Base-by-base conservation (phyloP, 64 coral and sea anemone species). In the Exaiptasia diaphana region DNA sequence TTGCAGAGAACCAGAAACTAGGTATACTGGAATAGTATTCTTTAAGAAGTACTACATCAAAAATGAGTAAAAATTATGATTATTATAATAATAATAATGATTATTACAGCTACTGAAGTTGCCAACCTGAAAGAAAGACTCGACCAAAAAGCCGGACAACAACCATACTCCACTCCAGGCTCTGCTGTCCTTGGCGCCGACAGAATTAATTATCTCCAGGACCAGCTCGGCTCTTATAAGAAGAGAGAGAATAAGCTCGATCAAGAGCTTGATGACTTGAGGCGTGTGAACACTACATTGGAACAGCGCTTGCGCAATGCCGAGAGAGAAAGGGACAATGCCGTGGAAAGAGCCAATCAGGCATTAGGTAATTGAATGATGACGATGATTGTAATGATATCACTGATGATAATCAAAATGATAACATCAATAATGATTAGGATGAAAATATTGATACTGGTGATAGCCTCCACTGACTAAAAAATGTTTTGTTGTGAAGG, bases 1-100 rank as follows among this genome's bases (percentile, higher is more conserved):
- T 99, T 13, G 83, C 77, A 26, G 95, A 99, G 73, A 99, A 99
- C 74, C 95, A 99, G 37, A 99, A 89, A 75, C 95, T 99, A 9
- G 90, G 95, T 99, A 69, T 79, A 15, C 10, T 35, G 43, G 43
- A 46, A 46, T 46, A 7, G 15, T 6, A 6, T 15, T 8, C 15
- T 46, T 46, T 46, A 46, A 46, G 15, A 46, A 46, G 6, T n/a
- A n/a, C n/a, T n/a, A n/a, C n/a, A n/a, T n/a, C n/a, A n/a, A n/a
- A n/a, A n/a, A n/a, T n/a, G n/a, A n/a, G n/a, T n/a, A n/a, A n/a
- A n/a, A n/a, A n/a, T n/a, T n/a, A n/a, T n/a, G 43, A 15, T 8
- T 21, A 26, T 60, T 21, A 60, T 23, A 60, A 21, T 5, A 27
- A 21, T 27, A 29, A 31, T 24, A 17, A 31, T 72, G 8, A 36